These are phyloP conservation scores for Epicauta chinensis DNA, from an alignment of 1,140 invertebrate genomes.

Conservation along the genomic window DNA sequence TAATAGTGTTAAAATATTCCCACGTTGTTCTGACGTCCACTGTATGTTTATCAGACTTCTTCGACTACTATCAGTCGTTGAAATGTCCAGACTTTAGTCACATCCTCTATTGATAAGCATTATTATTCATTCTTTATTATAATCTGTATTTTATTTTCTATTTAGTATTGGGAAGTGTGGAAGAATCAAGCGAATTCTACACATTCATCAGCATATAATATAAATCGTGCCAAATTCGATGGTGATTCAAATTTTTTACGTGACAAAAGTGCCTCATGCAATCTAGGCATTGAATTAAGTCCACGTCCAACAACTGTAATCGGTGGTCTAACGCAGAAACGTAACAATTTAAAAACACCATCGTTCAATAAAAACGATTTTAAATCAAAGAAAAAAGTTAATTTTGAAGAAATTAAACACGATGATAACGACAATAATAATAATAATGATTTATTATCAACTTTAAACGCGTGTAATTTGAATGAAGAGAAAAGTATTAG, in stretches of 20 bases:
- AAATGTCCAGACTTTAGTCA: conserved; percentile 18
- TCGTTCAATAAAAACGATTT: conserved; percentile 26
- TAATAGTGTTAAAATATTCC: no score
- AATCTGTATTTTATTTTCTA: conserved; percentile 17
- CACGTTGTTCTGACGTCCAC: no score
- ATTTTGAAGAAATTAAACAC: conserved; percentile 38
- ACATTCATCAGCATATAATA: conserved; percentile 44
- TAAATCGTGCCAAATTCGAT: conserved; percentile 38
- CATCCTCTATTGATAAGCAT: conserved; percentile 27
- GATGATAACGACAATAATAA: conserved; percentile 15
- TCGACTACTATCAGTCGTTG: no score
- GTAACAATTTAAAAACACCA: conserved; percentile 7
- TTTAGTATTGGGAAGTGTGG: conserved; percentile 60
- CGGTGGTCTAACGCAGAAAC: conserved; percentile 21
- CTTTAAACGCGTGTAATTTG: conserved; percentile 21
- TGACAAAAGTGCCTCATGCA: conserved; percentile 63
- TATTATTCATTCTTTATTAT: no score
- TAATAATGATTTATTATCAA: conserved; percentile 8
- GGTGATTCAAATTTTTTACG: conserved; percentile 46
- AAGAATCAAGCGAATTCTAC: conserved; percentile 50
- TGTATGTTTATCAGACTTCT: no score
- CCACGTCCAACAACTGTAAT: conserved; percentile 62
- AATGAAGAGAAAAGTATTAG: conserved; percentile 39
- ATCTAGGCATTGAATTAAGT: conserved; percentile 59
- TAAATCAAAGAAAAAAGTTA: conserved; percentile 35